These are phyloP conservation scores for Agrenia bidenticulata DNA, from an alignment of 2,888 invertebrate species.

Conservation along the genomic window DNA sequence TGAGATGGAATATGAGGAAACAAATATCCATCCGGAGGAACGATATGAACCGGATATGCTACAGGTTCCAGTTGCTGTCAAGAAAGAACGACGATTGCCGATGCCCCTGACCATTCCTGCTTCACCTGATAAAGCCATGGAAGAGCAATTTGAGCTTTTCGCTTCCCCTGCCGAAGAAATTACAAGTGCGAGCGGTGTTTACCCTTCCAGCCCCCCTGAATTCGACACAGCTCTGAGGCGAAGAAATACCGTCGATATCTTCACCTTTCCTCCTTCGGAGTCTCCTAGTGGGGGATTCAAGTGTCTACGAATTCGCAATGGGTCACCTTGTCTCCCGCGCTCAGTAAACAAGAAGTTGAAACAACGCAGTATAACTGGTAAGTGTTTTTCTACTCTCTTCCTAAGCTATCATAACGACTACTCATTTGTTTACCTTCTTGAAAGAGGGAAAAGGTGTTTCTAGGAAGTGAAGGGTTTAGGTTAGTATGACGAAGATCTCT, in stretches of 20 bases:
- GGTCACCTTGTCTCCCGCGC: background rate
- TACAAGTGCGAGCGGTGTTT: no score
- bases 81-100: background rate
- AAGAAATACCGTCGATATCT: background rate
- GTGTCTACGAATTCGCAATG: constrained; percentile 7
- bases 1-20: no score
- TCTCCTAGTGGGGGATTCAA: background rate
- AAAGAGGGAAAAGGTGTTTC: no score
- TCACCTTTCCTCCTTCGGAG: background rate
- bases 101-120: background rate
- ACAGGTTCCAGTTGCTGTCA: background rate
- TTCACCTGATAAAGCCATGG: background rate
- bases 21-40: no score
- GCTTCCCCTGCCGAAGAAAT: background rate
- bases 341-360: constrained; percentile 1
- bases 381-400: no score
- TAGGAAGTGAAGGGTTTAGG: no score
- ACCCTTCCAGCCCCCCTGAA: background rate
- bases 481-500: no score
- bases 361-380: constrained; percentile 12
- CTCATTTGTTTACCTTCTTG: no score
- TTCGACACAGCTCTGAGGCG: background rate
- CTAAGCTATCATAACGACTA: no score
- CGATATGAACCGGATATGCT: no score
- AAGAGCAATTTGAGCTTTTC: background rate